A percentile compares a stretch with the other conserved stretches of the same genome.
Evolutionary conservation across 2,797 vertebrate genomes (phyloP).

Genomic region (Chloroceryle inda): DNA sequence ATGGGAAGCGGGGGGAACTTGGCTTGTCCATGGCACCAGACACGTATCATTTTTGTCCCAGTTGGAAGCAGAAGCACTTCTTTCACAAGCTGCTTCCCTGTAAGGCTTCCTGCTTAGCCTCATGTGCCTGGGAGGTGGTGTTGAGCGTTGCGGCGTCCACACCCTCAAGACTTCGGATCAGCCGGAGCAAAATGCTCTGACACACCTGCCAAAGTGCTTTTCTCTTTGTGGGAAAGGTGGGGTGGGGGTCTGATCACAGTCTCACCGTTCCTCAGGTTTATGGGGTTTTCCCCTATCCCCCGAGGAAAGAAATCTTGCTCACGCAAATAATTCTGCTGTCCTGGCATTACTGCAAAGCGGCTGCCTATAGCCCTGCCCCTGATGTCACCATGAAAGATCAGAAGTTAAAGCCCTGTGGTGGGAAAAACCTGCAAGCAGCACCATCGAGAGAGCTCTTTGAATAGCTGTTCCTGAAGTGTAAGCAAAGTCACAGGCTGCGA

Average conservation of each 20-base stretch:
- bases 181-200: not conserved
- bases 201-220: not conserved
- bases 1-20: not conserved
- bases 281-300: not conserved
- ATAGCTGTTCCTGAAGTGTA: not conserved
- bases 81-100: not conserved
- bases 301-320: not conserved
- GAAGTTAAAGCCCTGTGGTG: not conserved
- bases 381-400: not conserved
- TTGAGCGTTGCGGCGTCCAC: not conserved
- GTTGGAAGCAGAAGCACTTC: not conserved
- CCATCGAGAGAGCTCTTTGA: not conserved
- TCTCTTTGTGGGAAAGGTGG: not conserved
- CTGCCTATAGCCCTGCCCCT: constrained; percentile 20
- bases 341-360: not conserved
- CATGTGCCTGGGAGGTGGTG: not conserved
- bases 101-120: not conserved
- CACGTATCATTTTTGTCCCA: not conserved
- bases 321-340: not conserved
- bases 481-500: constrained; percentile 1
- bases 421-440: constrained; percentile 1
- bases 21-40: not conserved
- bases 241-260: not conserved
- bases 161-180: not conserved
- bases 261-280: not conserved